Evolutionary conservation across 1,140 invertebrate species (phyloP).

Genomic region (Colletes latitarsis): DNA sequence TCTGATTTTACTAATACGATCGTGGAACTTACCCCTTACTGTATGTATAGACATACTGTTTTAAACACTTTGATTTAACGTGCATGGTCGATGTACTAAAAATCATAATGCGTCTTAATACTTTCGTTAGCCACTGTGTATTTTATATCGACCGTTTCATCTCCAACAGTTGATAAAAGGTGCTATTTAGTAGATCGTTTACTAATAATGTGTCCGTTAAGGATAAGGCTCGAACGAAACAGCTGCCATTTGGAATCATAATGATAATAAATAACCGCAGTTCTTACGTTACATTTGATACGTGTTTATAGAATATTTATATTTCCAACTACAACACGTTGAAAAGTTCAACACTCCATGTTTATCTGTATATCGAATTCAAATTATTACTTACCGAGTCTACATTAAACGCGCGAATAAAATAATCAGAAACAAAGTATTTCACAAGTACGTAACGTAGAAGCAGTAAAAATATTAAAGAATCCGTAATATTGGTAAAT

Average conservation of each 20-base stretch:
- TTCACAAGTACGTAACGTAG: neutral
- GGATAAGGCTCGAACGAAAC: neutral
- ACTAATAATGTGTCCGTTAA: slow-evolving; percentile 46
- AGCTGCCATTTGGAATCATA: slow-evolving; percentile 25
- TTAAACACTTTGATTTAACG: no score
- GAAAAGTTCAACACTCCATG: no score
- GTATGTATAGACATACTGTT: no score
- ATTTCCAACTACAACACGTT: neutral
- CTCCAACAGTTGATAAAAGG: slow-evolving; percentile 52
- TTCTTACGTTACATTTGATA: slow-evolving; percentile 23
- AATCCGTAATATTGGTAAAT: neutral
- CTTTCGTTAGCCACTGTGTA: neutral
- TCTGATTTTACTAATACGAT: no score
- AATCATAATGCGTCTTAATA: no score
- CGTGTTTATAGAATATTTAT: slow-evolving; percentile 14
- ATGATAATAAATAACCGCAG: neutral
- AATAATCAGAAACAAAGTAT: slow-evolving; percentile 24
- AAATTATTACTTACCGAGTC: neutral
- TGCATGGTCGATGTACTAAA: no score
- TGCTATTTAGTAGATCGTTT: slow-evolving; percentile 56
- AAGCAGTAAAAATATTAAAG: neutral
- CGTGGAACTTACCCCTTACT: no score
- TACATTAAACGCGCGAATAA: neutral
- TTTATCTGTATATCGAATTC: neutral
- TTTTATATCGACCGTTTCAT: slow-evolving; percentile 38